phyloP scores from a whole-genome alignment of 2,113 vertebrate genomes.

The Phylloscopus trochiloides region DNA sequence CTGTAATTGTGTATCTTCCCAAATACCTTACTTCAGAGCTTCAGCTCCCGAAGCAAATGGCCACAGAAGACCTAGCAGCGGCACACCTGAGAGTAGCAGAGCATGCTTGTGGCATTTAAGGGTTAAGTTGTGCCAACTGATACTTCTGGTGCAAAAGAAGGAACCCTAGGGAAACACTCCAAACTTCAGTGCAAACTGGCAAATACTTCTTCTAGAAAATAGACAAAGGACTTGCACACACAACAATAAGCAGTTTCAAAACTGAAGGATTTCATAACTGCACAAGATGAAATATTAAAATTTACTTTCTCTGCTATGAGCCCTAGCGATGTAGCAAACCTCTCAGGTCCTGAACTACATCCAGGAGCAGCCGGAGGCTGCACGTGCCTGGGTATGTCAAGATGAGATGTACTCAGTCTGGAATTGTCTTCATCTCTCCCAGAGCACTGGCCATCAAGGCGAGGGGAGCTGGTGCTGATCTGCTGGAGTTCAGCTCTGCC shows the following conservation, averaged over 20 bases:
- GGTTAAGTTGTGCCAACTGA: neutral
- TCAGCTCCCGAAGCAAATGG: neutral
- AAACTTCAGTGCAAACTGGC: neutral
- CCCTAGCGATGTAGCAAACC: neutral
- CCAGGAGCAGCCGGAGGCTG: neutral
- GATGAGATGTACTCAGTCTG: neutral
- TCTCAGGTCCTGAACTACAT: neutral
- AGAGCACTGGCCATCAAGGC: accelerated
- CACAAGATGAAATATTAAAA: neutral
- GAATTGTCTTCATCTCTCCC: neutral
- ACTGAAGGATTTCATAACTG: accelerated
- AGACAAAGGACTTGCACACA: neutral
- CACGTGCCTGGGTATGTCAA: accelerated
- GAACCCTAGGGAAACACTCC: neutral
- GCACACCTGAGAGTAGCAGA: neutral
- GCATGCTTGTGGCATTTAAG: neutral
- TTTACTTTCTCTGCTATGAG: neutral
- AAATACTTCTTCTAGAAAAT: neutral
- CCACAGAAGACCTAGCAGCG: neutral
- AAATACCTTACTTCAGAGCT: neutral
- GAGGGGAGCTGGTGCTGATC: neutral
- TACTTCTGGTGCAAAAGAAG: neutral
- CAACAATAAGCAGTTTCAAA: neutral
- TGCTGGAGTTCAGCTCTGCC: neutral
- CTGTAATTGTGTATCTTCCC: neutral